Base-by-base conservation (phyloP, 2,888 invertebrate species). In the Drosophila cognata region DNA sequence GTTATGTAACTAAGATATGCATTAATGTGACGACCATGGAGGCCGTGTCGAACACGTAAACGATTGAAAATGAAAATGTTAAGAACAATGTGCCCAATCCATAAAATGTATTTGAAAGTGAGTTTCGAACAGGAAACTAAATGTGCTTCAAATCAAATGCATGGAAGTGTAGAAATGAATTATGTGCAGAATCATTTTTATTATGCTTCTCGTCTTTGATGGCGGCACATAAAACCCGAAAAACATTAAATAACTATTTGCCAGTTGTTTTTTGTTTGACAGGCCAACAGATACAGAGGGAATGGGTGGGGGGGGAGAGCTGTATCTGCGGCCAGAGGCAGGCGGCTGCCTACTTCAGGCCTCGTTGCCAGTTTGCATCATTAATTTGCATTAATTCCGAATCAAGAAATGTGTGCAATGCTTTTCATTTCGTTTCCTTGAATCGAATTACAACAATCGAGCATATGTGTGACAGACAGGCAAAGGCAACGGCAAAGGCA, bases 381-480 rank as follows among this genome's bases (percentile, higher is more conserved):
- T 92, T 92, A 92, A 92, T 92, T 92, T 92, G 92, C 91, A 92
- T 92, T 92, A 92, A 92, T 92, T 92, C 92, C 92, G 82, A 89
- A 92, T 92, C 92, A 92, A 89, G 87, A 85, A 90, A 84, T 82
- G 81, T 81, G 90, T 77, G 82, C 80, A 81, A 71, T 67, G 81
- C 79, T 71, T 84, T 75, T 71, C 77, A 67, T 78, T 77, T 67
- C 60, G 70, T 78, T 79, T 69, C 68, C 67, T 85, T 79, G 81
- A 84, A 88, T 88, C 88, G 88, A 85, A 84, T 84, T 84, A 85
- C 88, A 84, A 74, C 72, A 86, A 85, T 88, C 62, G 86, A 85
- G 86, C 86, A 87, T 87, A 87, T 87, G 89, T 87, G 82, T 80
- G 83, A 76, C 77, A 76, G 72, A 52, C 71, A 74, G 68, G 21